Evolutionary conservation across 2,888 invertebrate species (phyloP).

Genomic region (Drosophila nigritarsus): DNA sequence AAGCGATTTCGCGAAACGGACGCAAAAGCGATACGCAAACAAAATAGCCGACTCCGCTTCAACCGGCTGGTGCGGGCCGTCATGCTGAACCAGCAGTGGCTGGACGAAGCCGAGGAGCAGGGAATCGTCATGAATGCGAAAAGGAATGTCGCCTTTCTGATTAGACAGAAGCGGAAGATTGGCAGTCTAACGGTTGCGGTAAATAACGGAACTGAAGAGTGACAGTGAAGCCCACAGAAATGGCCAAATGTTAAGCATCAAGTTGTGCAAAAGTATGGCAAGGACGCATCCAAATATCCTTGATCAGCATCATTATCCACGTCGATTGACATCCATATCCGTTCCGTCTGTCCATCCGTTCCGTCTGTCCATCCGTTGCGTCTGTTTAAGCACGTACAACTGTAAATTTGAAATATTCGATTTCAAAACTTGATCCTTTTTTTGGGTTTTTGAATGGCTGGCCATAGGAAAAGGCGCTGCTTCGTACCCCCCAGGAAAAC

Average conservation of each 20-base stretch:
- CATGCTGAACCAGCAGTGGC: slow-evolving; percentile 35
- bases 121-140: slow-evolving; percentile 49
- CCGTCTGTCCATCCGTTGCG: background rate
- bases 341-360: background rate
- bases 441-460: background rate
- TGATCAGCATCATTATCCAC: background rate
- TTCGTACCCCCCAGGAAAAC: slow-evolving; percentile 86
- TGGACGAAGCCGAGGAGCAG: slow-evolving; percentile 47
- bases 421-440: background rate
- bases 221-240: background rate
- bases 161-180: slow-evolving; percentile 46
- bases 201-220: background rate
- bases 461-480: slow-evolving; percentile 87
- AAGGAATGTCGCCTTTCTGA: slow-evolving; percentile 42
- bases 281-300: background rate
- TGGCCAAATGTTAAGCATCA: background rate
- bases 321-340: background rate
- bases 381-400: background rate
- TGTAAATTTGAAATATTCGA: no score
- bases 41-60: slow-evolving; percentile 23
- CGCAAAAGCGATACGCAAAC: background rate
- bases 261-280: no score
- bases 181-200: slow-evolving; percentile 47
- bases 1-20: slow-evolving; percentile 28
- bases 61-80: slow-evolving; percentile 34